These are phyloP conservation scores for Xylophagus ater DNA, from an alignment of 2,888 invertebrate genomes.

Conservation along the genomic window DNA sequence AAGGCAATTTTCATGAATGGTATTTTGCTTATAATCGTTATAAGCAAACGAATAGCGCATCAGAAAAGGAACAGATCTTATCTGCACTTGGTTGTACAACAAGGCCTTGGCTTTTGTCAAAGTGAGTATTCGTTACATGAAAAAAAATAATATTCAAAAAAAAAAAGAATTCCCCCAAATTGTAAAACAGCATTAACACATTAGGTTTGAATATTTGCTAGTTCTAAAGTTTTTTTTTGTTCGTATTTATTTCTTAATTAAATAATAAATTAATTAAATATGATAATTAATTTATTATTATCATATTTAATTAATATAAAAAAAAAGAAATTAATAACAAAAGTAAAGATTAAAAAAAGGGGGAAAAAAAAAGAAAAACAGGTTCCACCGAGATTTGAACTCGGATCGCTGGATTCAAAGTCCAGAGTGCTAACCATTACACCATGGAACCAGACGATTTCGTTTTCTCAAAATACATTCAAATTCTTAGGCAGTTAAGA, in stretches of 20 bases:
- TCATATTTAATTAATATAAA: constrained; percentile 1
- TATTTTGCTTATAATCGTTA: constrained; percentile 48
- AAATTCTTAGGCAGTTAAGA: no score
- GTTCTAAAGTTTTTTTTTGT: no score
- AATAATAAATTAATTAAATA: no score
- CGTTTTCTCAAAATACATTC: no score
- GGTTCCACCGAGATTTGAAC: constrained; percentile 42
- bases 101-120: constrained; percentile 45
- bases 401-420: constrained; percentile 41
- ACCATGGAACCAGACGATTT: constrained; percentile 35
- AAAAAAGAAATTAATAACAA: constrained; percentile 13
- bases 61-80: constrained; percentile 51
- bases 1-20: constrained; percentile 56
- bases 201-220: no score
- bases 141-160: not conserved
- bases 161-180: not conserved
- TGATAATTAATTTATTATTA: no score
- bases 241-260: no score
- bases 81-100: constrained; percentile 45
- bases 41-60: constrained; percentile 40
- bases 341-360: constrained; percentile 7
- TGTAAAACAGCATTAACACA: no score
- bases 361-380: constrained; percentile 16
- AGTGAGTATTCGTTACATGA: constrained; percentile 32
- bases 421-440: constrained; percentile 40